phyloP scores from a whole-genome alignment of 2,797 vertebrate genomes.

The Falco novaeseelandiae region DNA sequence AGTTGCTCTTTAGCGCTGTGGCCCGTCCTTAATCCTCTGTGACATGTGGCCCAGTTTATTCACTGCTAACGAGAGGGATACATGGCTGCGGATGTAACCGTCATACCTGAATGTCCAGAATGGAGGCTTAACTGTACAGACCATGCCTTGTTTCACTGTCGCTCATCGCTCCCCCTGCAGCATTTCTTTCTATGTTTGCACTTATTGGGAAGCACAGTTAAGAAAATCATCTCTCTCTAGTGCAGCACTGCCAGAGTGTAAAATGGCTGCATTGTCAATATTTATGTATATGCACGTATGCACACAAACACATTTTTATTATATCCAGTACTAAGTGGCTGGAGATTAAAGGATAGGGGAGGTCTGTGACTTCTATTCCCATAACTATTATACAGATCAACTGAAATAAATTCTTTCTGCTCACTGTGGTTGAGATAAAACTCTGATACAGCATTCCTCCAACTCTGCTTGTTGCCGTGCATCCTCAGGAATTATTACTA shows the following conservation, averaged over 20 bases:
- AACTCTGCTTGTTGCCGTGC: neutral
- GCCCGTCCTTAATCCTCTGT: slow-evolving; percentile 11
- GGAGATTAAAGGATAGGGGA: neutral
- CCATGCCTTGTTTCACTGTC: neutral
- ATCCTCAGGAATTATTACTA: slow-evolving; percentile 10
- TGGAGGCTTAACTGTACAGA: neutral
- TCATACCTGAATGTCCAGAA: neutral
- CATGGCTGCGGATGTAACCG: neutral
- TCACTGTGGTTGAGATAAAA: neutral
- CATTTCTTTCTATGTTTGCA: neutral
- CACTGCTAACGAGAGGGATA: neutral
- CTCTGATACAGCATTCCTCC: neutral
- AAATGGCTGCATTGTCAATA: neutral
- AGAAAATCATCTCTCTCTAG: neutral
- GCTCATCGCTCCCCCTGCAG: neutral
- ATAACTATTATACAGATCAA: neutral
- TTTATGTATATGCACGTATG: accelerated
- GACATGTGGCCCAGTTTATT: slow-evolving; percentile 30
- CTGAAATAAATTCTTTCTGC: neutral
- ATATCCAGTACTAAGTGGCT: neutral
- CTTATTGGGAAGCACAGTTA: neutral
- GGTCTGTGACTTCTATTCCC: neutral
- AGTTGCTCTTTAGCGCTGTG: neutral
- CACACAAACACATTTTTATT: neutral
- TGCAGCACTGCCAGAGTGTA: neutral